Percentiles rank a stretch among this genome's conserved stretches.
These are phyloP conservation scores for Phrynocephalus forsythii DNA, from an alignment of 2,797 vertebrate species.

Conservation along the genomic window DNA sequence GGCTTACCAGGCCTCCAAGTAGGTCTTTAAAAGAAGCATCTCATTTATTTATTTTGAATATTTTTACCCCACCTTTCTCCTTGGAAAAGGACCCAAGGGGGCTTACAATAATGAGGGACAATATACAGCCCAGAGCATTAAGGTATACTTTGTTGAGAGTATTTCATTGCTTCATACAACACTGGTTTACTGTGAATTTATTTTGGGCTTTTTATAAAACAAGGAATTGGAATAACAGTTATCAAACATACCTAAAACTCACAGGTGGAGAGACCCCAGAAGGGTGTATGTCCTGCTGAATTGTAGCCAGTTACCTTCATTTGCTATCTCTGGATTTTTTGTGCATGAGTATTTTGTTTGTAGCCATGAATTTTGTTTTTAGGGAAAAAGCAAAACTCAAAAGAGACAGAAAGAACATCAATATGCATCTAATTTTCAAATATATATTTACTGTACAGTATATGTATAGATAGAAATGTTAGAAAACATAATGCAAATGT, in stretches of 20 bases:
- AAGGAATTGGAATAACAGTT: background rate
- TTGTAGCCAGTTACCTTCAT: background rate
- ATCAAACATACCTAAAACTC: background rate
- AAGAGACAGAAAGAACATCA: no score
- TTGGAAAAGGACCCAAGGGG: no score
- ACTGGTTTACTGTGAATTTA: background rate
- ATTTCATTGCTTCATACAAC: background rate
- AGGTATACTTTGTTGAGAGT: background rate
- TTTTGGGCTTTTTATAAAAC: background rate
- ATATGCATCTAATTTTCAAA: no score
- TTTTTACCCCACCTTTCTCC: no score
- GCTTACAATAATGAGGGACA: no score
- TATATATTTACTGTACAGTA: no score
- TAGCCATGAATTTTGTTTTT: background rate
- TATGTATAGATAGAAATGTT: no score
- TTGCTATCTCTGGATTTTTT: background rate
- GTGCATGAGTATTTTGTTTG: background rate
- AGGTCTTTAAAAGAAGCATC: constrained; percentile 17
- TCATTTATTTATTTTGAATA: background rate
- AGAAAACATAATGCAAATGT: no score
- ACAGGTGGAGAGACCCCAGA: background rate
- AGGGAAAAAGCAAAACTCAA: no score
- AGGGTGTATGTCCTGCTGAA: background rate
- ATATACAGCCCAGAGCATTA: no score
- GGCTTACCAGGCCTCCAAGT: constrained; percentile 85